Base-by-base conservation (phyloP, 1,140 invertebrate species). In the Caenorhabditis latens region DNA sequence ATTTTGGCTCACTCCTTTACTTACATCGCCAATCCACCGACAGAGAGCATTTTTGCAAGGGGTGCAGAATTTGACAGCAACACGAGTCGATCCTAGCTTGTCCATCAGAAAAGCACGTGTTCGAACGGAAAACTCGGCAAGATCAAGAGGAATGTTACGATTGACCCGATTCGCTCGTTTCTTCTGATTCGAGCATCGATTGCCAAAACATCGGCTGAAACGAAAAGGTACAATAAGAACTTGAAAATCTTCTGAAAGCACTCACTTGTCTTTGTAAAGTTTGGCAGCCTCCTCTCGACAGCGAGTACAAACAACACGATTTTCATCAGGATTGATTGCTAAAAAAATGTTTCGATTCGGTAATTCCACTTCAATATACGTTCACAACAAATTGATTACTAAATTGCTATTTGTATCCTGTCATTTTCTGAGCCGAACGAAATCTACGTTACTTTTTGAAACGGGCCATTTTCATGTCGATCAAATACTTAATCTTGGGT, bases 121-220 rank as follows among this genome's bases (percentile, higher is more conserved):
- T 21, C 71, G 16, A 4, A 79, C 46, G 9, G 71, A n/a, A 50
- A 79, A 79, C 9, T 79, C 71, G 9, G 46, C 71, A 21, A 79
- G 42, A 14, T 79, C 71, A 0, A 24, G 43, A 32, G 71, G 71
- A 79, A 79, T 79, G n/a, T 79, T 79, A 3, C 71, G 43, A 50
- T 79, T 79, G 21, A 79, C 71, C 9, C 71, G 71, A 79, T 79
- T 79, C 13, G 71, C 71, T 79, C 46, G 43, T 24, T 79, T 79
- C 71, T 79, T 79, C n/a, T 79, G 71, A 53, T 79, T 79, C 16
- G 71, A 79, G n/a, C 71, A 79, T 50, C 71, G 71, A 53, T 79
- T 48, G 24, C 71, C 71, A 50, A 79, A 79, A n/a, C 71, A 79
- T 6, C 71, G 43, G 24, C 71, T 79, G 71, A 50, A 79, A 79